Conservation (phyloP, 2,888 invertebrate species). For the Bruchidius siliquastri region DNA sequence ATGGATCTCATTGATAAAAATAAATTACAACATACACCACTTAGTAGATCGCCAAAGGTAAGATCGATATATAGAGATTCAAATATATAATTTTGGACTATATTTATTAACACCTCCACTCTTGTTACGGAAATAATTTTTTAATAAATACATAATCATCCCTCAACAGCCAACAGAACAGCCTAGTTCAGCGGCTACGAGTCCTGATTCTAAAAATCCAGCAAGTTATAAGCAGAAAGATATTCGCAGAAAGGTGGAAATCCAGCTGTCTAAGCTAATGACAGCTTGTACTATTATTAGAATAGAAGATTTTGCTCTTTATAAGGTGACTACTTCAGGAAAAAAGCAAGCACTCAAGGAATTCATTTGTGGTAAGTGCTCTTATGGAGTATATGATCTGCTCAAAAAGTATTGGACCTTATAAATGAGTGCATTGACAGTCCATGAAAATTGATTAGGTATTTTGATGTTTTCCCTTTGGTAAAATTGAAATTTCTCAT, state of each 20-base stretch:
- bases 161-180: background rate
- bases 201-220: constrained; percentile 23
- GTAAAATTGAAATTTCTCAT: too few relatives aligned
- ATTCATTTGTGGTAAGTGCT: constrained; percentile 64
- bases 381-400: background rate
- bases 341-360: constrained; percentile 74
- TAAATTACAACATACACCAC: constrained; percentile 50
- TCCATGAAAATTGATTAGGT: too few relatives aligned
- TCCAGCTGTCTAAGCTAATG: constrained; percentile 82
- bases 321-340: constrained; percentile 73
- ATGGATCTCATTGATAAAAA: constrained; percentile 70
- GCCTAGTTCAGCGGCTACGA: constrained; percentile 8
- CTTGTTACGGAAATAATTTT: too few relatives aligned
- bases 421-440: too few relatives aligned
- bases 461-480: too few relatives aligned
- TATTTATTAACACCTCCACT: too few relatives aligned
- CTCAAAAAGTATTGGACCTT: background rate
- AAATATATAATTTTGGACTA: too few relatives aligned
- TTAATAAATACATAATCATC: background rate
- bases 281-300: constrained; percentile 86
- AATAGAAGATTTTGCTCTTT: constrained; percentile 87
- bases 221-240: constrained; percentile 44
- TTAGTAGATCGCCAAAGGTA: constrained; percentile 41
- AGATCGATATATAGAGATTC: background rate
- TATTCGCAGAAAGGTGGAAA: constrained; percentile 62